Evolutionary conservation across 2,888 invertebrate species (phyloP).

Genomic region (Fragum whitleyi): DNA sequence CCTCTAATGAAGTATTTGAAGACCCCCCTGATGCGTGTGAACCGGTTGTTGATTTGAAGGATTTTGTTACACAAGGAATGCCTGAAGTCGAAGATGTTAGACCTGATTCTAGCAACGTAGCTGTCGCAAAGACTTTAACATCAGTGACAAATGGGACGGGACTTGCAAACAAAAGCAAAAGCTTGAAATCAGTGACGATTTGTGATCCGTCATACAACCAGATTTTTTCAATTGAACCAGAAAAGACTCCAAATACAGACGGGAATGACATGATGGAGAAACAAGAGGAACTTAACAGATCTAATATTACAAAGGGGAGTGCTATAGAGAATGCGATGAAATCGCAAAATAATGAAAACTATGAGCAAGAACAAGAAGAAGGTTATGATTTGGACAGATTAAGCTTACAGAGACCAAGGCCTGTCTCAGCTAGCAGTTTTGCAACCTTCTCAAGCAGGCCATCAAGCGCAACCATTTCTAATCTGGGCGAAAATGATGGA

Average conservation of each 20-base stretch:
- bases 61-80: slow-evolving; percentile 46
- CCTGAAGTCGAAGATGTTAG: slow-evolving; percentile 42
- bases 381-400: neutral
- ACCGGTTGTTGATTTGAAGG: slow-evolving; percentile 41
- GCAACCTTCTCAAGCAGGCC: slow-evolving; percentile 56
- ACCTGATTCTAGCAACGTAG: slow-evolving; percentile 44
- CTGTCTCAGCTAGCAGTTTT: slow-evolving; percentile 38
- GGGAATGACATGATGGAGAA: neutral
- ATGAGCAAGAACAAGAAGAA: neutral
- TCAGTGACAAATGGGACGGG: slow-evolving; percentile 38
- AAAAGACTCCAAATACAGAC: neutral
- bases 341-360: neutral
- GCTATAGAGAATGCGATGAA: neutral
- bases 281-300: neutral
- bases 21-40: slow-evolving; percentile 45
- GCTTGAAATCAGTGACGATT: slow-evolving; percentile 55
- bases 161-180: slow-evolving; percentile 47
- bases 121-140: slow-evolving; percentile 33
- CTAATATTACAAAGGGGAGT: neutral
- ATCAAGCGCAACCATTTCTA: slow-evolving; percentile 31
- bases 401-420: neutral
- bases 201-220: slow-evolving; percentile 57
- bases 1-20: slow-evolving; percentile 44
- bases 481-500: slow-evolving; percentile 1
- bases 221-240: slow-evolving; percentile 42